Conservation (phyloP, 2,113 vertebrate species). For the Thalassoma bifasciatum region DNA sequence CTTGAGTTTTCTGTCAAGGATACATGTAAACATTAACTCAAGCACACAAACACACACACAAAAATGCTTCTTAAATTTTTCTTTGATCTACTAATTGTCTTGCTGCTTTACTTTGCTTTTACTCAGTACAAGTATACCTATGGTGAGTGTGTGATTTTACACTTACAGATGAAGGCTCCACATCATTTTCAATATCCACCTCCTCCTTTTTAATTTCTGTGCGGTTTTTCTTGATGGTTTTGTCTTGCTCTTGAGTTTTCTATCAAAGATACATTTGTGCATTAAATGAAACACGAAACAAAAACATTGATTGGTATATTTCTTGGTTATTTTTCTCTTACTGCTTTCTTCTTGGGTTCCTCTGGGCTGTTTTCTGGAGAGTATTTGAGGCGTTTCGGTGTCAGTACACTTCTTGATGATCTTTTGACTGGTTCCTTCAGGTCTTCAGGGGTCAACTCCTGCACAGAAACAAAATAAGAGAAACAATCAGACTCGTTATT, state of each 20-base stretch:
- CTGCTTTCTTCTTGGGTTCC: slow-evolving; percentile 20
- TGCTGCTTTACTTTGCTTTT: slow-evolving; percentile 39
- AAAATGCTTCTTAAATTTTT: too few species aligned
- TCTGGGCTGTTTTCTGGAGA: slow-evolving; percentile 7
- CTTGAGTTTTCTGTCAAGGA: slow-evolving; percentile 20
- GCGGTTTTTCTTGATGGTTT: background rate
- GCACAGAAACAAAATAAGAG: background rate
- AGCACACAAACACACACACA: background rate
- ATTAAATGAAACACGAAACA: background rate
- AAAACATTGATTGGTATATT: too few species aligned
- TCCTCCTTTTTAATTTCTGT: slow-evolving; percentile 2
- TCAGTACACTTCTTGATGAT: slow-evolving; percentile 15
- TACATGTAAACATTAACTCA: background rate
- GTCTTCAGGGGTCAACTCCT: slow-evolving; percentile 38
- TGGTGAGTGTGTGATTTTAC: too few species aligned
- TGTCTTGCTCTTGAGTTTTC: background rate
- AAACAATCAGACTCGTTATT: too few species aligned
- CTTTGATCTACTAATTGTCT: background rate
- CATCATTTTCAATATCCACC: slow-evolving; percentile 31
- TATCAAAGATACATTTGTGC: background rate
- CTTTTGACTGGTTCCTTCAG: background rate
- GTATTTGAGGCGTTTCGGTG: slow-evolving; percentile 49
- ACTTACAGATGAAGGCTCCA: slow-evolving; percentile 41
- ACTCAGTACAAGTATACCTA: too few species aligned
- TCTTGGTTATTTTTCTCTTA: background rate